Evolutionary conservation across 2,113 vertebrate species (phyloP), one percentile per base, ranked within the genome.

Genomic region (Oncorhynchus masou): DNA sequence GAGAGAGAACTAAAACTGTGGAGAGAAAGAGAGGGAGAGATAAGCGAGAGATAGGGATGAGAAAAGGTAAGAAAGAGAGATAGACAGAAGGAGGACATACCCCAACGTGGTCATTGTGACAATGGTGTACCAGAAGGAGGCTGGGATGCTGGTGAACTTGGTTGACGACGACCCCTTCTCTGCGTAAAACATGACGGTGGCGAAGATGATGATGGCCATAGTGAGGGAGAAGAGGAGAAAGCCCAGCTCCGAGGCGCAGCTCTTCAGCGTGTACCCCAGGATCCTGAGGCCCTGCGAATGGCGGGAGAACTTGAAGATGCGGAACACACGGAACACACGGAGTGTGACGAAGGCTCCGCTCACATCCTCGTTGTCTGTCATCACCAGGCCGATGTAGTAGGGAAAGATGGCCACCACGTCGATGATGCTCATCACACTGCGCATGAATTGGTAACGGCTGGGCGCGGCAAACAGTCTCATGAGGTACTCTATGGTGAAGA

Each of bases 191-290:
- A 99, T 99, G 93, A 99, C 97, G 16, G 97, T 99, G 88, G 97
- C 97, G 81, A 99, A 99, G 93, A 99, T 99, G 92, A 99, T 99
- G 94, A 99, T 99, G 94, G 97, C 97, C 97, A 99, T 99, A 84
- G 97, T 99, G 90, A 99, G 96, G 25, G 97, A 99, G 94, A 99
- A 99, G 90, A 99, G 96, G 54, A 99, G 96, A 82, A 99, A 99
- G 89, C 97, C 97, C 72, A 99, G 94, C 90, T 99, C 97, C 0
- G 97, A 99, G 68, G 97, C 97, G 39, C 97, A 99, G 85, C 97
- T 99, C 94, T 99, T 99, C 77, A 99, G 93, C 0, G 97, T 99
- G 89, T 99, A 99, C 81, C 97, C 97, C 89, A 99, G 93, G 94
- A 99, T 99, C 84, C 97, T 92, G 79, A 99, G 92, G 85, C 97